Conservation (phyloP, 2,888 invertebrate species). For the Sipunculus nudus region DNA sequence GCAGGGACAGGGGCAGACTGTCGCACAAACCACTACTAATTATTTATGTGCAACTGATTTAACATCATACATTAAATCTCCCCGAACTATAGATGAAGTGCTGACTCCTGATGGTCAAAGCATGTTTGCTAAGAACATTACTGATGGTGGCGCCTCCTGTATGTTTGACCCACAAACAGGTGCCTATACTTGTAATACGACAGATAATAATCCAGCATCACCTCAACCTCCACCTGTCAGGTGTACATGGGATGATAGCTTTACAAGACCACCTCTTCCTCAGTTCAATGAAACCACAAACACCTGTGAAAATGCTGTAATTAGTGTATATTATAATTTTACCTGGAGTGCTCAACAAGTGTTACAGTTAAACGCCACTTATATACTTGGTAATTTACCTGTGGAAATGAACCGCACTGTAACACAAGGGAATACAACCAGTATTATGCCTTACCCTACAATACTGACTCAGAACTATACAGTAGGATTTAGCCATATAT, state of each 20-base stretch:
- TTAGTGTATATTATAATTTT: slow-evolving; percentile 55
- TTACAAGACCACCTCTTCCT: slow-evolving; percentile 42
- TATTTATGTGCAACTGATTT: slow-evolving; percentile 43
- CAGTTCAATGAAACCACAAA: slow-evolving; percentile 5
- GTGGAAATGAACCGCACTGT: slow-evolving; percentile 4
- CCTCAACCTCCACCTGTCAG: slow-evolving; percentile 27
- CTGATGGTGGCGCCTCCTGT: slow-evolving; percentile 8
- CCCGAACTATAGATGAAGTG: slow-evolving; percentile 26
- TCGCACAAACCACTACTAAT: slow-evolving; percentile 40
- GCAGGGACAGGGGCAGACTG: too few relatives aligned
- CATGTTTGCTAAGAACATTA: slow-evolving; percentile 5
- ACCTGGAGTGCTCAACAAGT: slow-evolving; percentile 51
- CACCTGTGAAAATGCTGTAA: slow-evolving; percentile 51
- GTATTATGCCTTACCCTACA: slow-evolving; percentile 15
- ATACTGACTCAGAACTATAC: slow-evolving; percentile 49
- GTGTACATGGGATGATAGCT: slow-evolving; percentile 49
- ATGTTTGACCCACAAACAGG: slow-evolving; percentile 22
- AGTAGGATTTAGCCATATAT: slow-evolving; percentile 44
- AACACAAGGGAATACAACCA: too few relatives aligned
- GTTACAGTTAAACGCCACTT: slow-evolving; percentile 46
- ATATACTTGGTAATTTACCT: slow-evolving; percentile 47
- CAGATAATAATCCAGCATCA: neutral
- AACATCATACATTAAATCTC: slow-evolving; percentile 38
- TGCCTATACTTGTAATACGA: slow-evolving; percentile 23
- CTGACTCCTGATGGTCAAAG: slow-evolving; percentile 11